phyloP scores from a whole-genome alignment of 92 coral and sea anemone genomes.

The Porites lobata region DNA sequence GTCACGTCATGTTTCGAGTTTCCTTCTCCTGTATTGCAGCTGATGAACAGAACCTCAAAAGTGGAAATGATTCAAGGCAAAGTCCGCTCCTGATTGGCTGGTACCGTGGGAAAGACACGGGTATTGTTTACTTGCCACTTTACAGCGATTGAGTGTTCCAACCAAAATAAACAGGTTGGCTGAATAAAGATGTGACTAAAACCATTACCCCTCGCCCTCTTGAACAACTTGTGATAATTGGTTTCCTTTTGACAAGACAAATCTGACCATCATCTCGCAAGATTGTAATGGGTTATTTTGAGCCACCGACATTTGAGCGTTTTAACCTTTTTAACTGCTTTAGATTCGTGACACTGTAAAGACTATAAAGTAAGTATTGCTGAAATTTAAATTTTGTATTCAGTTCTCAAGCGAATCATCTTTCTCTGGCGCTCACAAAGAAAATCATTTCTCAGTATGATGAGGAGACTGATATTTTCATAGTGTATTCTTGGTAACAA shows the following conservation, averaged over 20 bases:
- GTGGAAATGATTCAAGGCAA: slow-evolving; percentile 61
- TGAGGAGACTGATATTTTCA: too few relatives aligned
- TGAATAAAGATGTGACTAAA: slow-evolving; percentile 51
- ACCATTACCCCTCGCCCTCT: slow-evolving; percentile 49
- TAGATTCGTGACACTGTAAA: not conserved
- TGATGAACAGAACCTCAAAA: slow-evolving; percentile 59
- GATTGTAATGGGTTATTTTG: slow-evolving; percentile 3
- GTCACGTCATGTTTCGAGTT: slow-evolving; percentile 49
- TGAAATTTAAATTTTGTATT: not conserved
- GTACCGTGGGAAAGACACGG: slow-evolving; percentile 14
- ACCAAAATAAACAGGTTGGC: slow-evolving; percentile 70
- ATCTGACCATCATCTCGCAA: not conserved
- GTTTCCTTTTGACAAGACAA: slow-evolving; percentile 12
- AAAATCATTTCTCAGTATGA: too few relatives aligned
- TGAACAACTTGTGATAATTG: slow-evolving; percentile 22
- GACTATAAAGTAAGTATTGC: not conserved
- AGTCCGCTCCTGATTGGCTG: slow-evolving; percentile 59
- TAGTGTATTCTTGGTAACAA: too few relatives aligned
- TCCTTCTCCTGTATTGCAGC: slow-evolving; percentile 28
- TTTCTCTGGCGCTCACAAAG: too few relatives aligned
- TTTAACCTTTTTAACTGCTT: too few relatives aligned
- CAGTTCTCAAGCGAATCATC: not conserved
- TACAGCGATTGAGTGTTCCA: slow-evolving; percentile 43
- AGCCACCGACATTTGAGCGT: not conserved
- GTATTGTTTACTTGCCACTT: slow-evolving; percentile 36